A percentile compares a stretch with the other conserved stretches of the same genome.
These are phyloP conservation scores for Festucalex cinctus DNA, from an alignment of 2,113 vertebrate species.

Conservation along the genomic window DNA sequence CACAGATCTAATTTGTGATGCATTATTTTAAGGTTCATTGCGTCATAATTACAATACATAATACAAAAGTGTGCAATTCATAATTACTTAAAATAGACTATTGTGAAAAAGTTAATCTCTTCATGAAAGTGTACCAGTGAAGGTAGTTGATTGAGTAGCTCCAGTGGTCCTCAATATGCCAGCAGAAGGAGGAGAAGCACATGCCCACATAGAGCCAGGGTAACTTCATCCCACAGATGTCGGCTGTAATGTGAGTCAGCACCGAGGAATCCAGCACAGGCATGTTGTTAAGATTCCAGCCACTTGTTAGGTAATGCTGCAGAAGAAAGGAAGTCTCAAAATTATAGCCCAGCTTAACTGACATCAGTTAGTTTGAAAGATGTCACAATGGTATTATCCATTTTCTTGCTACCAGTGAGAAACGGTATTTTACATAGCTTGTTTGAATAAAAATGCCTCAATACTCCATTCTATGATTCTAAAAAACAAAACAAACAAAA, in stretches of 20 bases:
- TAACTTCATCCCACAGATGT: constrained; percentile 98
- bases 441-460: not conserved
- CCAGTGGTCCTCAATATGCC: constrained; percentile 99
- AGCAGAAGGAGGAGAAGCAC: constrained; percentile 99
- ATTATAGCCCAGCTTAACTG: not conserved
- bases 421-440: not conserved
- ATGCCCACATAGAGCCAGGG: constrained; percentile 98
- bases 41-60: not conserved
- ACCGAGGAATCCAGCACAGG: constrained; percentile 94
- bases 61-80: not conserved
- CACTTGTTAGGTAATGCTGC: constrained; percentile 90
- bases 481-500: not conserved
- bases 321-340: not conserved
- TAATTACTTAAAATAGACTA: not conserved
- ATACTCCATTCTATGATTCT: not conserved
- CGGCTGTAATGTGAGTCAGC: constrained; percentile 91
- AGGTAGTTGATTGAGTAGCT: constrained; percentile 98
- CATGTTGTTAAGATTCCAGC: constrained; percentile 99
- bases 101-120: not conserved
- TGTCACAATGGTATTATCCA: not conserved
- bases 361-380: not conserved
- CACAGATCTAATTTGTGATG: not conserved
- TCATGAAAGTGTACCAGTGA: constrained; percentile 81
- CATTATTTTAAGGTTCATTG: not conserved
- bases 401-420: not conserved